Conservation (phyloP, 2,113 vertebrate species). For the Atherinomorus stipes region DNA sequence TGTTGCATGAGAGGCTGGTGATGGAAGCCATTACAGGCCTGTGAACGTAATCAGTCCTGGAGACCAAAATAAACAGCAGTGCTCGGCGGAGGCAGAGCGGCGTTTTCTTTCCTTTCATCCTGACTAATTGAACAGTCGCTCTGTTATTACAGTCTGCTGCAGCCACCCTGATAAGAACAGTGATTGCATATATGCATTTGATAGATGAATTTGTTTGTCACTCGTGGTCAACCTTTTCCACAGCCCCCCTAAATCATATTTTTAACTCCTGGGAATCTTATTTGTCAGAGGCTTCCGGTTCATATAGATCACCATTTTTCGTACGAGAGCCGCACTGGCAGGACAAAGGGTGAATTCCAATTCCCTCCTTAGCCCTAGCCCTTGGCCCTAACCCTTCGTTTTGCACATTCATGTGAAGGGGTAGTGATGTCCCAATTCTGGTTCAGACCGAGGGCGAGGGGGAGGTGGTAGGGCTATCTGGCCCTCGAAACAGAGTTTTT, state of each 20-base stretch:
- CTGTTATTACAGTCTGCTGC: conserved; percentile 14
- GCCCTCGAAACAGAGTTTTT: no score
- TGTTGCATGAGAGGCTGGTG: conserved; percentile 26
- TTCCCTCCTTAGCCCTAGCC: no score
- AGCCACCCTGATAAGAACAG: conserved; percentile 14
- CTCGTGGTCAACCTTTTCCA: background rate
- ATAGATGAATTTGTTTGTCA: conserved; percentile 7
- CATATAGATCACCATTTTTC: no score
- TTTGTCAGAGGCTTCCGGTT: background rate
- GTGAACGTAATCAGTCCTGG: conserved; percentile 54
- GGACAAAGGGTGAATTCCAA: no score
- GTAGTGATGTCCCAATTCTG: no score
- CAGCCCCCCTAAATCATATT: background rate
- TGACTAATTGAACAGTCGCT: conserved; percentile 39
- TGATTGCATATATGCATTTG: background rate
- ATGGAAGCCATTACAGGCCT: conserved; percentile 63
- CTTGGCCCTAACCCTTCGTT: no score
- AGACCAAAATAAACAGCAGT: conserved; percentile 61
- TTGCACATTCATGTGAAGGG: no score
- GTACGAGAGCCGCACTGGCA: no score
- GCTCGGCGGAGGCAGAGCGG: conserved; percentile 28
- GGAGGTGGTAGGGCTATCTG: no score
- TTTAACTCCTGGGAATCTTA: conserved; percentile 5
- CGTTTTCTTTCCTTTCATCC: conserved; percentile 51
- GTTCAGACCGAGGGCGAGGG: no score